phyloP scores from a whole-genome alignment of 2,113 vertebrate species.

The Centropristis striata region DNA sequence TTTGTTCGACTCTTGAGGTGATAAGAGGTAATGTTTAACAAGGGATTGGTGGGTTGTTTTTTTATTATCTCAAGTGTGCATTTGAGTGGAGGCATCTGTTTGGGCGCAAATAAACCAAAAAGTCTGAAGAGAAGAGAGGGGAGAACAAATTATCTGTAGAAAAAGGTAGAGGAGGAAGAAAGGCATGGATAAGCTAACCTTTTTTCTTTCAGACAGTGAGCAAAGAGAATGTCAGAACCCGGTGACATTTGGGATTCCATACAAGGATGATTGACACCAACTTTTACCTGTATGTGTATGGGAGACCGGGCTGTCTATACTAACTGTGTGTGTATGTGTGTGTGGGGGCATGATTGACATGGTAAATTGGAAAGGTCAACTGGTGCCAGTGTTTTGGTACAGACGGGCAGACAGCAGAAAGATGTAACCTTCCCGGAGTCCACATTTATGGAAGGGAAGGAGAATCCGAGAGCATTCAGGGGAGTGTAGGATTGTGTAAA shows the following conservation, averaged over 20 bases:
- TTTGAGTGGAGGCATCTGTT: slow-evolving; percentile 30
- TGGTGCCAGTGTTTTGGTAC: slow-evolving; percentile 72
- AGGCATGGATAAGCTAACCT: not conserved
- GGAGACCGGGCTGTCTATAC: slow-evolving; percentile 4
- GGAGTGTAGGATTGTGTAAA: not conserved
- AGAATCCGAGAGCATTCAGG: slow-evolving; percentile 10
- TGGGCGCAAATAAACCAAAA: slow-evolving; percentile 12
- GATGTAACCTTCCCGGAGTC: slow-evolving; percentile 60
- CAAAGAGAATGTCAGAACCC: slow-evolving; percentile 64
- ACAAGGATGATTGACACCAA: slow-evolving; percentile 72
- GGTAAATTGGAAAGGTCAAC: slow-evolving; percentile 83
- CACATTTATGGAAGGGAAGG: slow-evolving; percentile 12
- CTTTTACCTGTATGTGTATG: slow-evolving; percentile 47
- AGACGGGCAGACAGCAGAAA: slow-evolving; percentile 59
- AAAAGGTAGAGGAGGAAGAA: not conserved
- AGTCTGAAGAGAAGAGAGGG: not conserved
- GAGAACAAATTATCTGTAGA: slow-evolving; percentile 17
- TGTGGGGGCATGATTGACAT: slow-evolving; percentile 68
- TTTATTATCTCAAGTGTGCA: slow-evolving; percentile 27
- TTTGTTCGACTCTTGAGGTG: slow-evolving; percentile 24
- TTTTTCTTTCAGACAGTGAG: slow-evolving; percentile 34
- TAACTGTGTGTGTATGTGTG: slow-evolving; percentile 10
- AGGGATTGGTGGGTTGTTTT: slow-evolving; percentile 1
- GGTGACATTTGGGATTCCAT: slow-evolving; percentile 67
- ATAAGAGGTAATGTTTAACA: slow-evolving; percentile 39